Evolutionary conservation across 2,113 vertebrate species (phyloP).

Genomic region (Lycocorax pyrrhopterus): DNA sequence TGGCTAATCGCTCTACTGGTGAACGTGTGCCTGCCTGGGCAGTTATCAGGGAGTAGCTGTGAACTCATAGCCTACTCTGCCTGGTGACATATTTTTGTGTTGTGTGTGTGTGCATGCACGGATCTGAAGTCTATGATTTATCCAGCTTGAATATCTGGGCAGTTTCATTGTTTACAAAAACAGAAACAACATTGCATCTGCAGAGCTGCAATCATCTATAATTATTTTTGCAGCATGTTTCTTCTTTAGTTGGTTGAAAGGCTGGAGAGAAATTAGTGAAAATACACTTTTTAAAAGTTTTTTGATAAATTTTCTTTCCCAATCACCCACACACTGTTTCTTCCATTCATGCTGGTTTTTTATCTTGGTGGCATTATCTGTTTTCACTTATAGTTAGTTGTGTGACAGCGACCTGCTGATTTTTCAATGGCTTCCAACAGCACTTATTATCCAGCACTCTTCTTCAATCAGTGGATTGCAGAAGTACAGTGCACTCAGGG

Average conservation of each 20-base stretch:
- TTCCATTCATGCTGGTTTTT: not conserved
- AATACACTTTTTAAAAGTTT: not conserved
- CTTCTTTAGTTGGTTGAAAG: not conserved
- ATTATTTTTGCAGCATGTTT: not conserved
- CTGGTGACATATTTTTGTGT: not conserved
- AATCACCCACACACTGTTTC: not conserved
- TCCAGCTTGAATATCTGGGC: not conserved
- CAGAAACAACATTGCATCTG: not conserved
- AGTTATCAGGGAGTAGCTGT: not conserved
- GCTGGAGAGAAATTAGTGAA: not conserved
- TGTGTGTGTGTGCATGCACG: not conserved
- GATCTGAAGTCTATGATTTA: not conserved
- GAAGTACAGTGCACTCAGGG: not conserved
- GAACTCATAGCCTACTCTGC: not conserved
- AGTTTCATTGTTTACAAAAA: not conserved
- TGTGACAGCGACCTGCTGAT: constrained; percentile 10
- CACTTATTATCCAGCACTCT: constrained; percentile 19
- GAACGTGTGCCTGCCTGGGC: not conserved
- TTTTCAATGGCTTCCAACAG: constrained; percentile 26
- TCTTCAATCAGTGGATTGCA: constrained; percentile 8
- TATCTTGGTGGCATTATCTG: not conserved
- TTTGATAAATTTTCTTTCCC: not conserved
- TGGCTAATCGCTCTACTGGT: not conserved
- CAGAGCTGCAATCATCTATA: not conserved
- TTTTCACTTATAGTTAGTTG: not conserved